These are phyloP conservation scores for Pachycephala philippinensis DNA, from an alignment of 2,113 vertebrate genomes.

Conservation along the genomic window DNA sequence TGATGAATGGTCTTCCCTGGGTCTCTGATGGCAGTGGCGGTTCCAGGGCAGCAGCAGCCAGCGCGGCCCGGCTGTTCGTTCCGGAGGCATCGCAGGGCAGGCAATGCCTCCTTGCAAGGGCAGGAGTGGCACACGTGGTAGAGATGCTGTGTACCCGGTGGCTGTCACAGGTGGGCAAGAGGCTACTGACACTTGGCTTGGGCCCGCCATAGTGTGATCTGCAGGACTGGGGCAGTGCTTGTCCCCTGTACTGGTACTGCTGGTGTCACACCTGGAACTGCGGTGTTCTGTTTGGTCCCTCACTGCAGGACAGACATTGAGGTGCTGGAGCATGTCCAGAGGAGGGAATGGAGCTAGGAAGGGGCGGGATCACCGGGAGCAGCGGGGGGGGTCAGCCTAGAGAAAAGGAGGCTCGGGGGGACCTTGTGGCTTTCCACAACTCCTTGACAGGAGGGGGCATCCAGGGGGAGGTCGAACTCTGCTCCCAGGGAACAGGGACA, in stretches of 20 bases:
- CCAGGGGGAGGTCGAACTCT: accelerated
- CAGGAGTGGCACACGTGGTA: accelerated
- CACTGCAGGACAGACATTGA: accelerated
- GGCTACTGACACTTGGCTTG: not conserved
- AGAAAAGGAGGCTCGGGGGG: not conserved
- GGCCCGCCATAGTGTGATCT: accelerated
- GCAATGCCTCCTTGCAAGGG: accelerated
- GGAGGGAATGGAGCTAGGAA: not conserved
- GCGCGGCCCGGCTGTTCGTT: accelerated
- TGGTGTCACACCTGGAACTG: not conserved
- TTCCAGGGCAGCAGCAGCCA: not conserved
- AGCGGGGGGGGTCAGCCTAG: not conserved
- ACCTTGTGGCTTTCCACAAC: accelerated
- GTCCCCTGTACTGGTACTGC: not conserved
- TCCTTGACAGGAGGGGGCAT: not conserved
- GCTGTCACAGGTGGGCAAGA: not conserved
- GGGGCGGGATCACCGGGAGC: not conserved
- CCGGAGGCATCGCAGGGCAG: accelerated
- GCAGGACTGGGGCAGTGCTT: too few species aligned
- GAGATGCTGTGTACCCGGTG: accelerated
- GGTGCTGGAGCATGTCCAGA: not conserved
- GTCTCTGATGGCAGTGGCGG: constrained; percentile 44
- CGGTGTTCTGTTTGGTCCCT: accelerated
- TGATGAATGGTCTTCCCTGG: constrained; percentile 60
- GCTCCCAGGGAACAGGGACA: too few species aligned